Conservation (phyloP, 2,797 vertebrate genomes). For the Pipistrellus pygmaeus region DNA sequence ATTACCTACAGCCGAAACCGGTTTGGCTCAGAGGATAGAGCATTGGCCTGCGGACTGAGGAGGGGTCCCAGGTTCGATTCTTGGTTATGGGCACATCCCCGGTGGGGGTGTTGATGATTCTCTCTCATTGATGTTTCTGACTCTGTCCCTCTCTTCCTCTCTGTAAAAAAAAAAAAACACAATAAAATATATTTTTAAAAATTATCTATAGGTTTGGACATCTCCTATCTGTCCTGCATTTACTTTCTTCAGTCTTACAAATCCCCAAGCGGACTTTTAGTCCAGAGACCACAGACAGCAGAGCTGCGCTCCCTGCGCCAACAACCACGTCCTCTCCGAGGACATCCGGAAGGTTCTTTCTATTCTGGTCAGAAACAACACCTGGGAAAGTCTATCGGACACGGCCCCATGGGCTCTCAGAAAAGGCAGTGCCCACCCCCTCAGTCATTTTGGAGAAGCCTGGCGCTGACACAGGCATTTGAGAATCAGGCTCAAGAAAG, state of each 20-base stretch:
- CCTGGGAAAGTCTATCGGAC: not conserved
- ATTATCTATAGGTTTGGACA: not conserved
- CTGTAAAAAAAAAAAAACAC: too few species aligned
- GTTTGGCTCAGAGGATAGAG: too few species aligned
- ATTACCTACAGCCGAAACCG: not conserved
- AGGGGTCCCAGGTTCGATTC: too few species aligned
- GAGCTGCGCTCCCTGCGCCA: not conserved
- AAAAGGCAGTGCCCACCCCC: not conserved
- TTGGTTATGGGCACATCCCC: too few species aligned
- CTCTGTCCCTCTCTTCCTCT: too few species aligned
- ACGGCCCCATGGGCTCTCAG: not conserved
- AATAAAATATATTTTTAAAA: not conserved
- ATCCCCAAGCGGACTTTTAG: not conserved
- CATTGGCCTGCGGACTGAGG: too few species aligned
- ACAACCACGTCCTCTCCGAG: fast-evolving
- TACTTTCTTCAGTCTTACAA: not conserved
- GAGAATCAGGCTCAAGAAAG: fast-evolving
- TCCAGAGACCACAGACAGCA: not conserved
- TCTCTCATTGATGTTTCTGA: too few species aligned
- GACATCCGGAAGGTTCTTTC: not conserved
- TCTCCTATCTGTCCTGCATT: too few species aligned
- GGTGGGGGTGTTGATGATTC: too few species aligned
- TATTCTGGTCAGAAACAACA: not conserved
- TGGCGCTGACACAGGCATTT: fast-evolving
- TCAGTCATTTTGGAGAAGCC: not conserved